phyloP scores from a whole-genome alignment of 2,113 vertebrate species.

The Ceratotherium simum region DNA sequence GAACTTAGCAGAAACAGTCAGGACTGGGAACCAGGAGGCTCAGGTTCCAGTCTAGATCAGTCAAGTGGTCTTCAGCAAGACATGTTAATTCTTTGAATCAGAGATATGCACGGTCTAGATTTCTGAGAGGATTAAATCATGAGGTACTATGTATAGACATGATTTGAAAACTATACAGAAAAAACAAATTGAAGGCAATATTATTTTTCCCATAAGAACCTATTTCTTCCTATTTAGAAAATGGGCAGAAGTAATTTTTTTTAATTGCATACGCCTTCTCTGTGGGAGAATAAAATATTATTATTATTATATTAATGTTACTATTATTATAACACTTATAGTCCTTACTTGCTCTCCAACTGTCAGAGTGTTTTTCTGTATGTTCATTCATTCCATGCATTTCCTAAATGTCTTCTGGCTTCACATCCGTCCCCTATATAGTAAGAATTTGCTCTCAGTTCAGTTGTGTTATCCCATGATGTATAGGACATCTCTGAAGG shows the following conservation, averaged over 20 bases:
- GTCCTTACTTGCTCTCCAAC: not conserved
- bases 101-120: not conserved
- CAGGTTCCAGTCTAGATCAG: not conserved
- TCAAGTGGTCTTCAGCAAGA: not conserved
- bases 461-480: not conserved
- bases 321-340: not conserved
- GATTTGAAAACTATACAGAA: not conserved
- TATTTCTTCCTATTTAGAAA: not conserved
- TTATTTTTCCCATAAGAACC: not conserved
- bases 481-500: not conserved
- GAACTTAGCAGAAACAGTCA: not conserved
- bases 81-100: not conserved
- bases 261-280: not conserved
- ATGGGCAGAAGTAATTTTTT: not conserved
- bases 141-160: not conserved
- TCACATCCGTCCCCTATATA: not conserved
- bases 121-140: slow-evolving; percentile 5
- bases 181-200: not conserved
- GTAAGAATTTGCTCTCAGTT: not conserved
- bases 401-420: not conserved
- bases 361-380: not conserved
- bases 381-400: not conserved
- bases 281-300: not conserved
- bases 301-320: too few species aligned
- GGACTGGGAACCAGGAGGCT: not conserved